Conservation (phyloP, 2,888 invertebrate genomes). For the Agonopterix arenella region DNA sequence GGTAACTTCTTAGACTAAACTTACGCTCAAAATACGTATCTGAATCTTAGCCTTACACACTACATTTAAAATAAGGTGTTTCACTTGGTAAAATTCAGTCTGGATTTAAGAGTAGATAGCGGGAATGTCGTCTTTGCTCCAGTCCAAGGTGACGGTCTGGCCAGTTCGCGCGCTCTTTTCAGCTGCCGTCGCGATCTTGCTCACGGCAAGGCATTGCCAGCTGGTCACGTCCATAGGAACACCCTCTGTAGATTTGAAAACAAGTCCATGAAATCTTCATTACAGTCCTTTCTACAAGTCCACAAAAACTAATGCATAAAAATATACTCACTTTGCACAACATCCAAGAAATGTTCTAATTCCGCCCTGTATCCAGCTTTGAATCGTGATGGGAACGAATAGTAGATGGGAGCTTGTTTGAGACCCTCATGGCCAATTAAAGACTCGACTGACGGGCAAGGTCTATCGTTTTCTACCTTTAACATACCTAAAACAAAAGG, state of each 20-base stretch:
- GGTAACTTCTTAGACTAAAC: no score
- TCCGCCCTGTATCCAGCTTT: constrained; percentile 69
- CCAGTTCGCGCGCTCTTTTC: constrained; percentile 75
- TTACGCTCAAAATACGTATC: no score
- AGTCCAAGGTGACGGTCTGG: constrained; percentile 65
- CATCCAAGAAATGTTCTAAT: constrained; percentile 78
- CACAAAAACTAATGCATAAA: no score
- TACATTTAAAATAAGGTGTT: no score
- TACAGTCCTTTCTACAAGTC: neutral
- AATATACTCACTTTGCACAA: constrained; percentile 59
- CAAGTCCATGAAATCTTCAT: neutral
- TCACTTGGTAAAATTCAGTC: no score
- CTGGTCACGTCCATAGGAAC: constrained; percentile 51
- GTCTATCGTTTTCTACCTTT: constrained; percentile 72
- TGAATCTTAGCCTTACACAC: no score
- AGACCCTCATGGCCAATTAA: constrained; percentile 52
- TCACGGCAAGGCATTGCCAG: constrained; percentile 74
- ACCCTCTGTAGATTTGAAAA: constrained; percentile 26
- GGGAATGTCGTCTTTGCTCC: constrained; percentile 63
- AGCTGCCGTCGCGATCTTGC: constrained; percentile 75
- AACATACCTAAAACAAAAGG: constrained; percentile 47
- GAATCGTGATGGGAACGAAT: constrained; percentile 79
- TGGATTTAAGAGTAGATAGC: constrained; percentile 34
- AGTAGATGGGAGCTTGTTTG: constrained; percentile 72
- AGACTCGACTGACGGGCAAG: constrained; percentile 58